Percentiles rank a stretch among this genome's conserved stretches.
Evolutionary conservation across 1,140 invertebrate species (phyloP).

Genomic region (Platorchestia sp.): DNA sequence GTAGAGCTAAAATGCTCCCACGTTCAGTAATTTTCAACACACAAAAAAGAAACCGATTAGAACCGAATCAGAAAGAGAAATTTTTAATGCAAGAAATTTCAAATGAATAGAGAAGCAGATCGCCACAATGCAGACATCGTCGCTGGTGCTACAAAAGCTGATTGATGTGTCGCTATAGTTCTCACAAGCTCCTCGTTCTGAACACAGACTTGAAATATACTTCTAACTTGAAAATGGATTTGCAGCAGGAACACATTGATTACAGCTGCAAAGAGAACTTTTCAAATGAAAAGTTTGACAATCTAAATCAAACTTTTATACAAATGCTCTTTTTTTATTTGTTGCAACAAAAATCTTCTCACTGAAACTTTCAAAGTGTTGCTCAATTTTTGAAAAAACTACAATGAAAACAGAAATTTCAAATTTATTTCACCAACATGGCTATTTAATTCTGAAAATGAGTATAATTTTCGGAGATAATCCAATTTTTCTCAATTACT

Average conservation of each 20-base stretch:
- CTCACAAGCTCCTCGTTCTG: neutral
- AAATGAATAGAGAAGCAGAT: neutral
- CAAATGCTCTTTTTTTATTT: too few relatives aligned
- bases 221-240: neutral
- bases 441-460: neutral
- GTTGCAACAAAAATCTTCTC: neutral
- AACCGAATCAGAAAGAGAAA: neutral
- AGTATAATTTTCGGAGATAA: neutral
- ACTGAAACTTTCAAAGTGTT: neutral
- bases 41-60: neutral
- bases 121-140: neutral
- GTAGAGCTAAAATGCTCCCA: neutral
- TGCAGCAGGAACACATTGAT: neutral
- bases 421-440: neutral
- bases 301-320: neutral
- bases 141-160: neutral
- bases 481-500: neutral
- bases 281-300: neutral
- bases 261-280: neutral
- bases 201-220: too few relatives aligned
- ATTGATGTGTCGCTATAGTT: neutral
- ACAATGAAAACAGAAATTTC: neutral
- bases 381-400: neutral
- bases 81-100: neutral
- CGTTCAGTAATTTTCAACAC: neutral